phyloP scores from a whole-genome alignment of 2,797 vertebrate species.

The Ammospiza maritima region DNA sequence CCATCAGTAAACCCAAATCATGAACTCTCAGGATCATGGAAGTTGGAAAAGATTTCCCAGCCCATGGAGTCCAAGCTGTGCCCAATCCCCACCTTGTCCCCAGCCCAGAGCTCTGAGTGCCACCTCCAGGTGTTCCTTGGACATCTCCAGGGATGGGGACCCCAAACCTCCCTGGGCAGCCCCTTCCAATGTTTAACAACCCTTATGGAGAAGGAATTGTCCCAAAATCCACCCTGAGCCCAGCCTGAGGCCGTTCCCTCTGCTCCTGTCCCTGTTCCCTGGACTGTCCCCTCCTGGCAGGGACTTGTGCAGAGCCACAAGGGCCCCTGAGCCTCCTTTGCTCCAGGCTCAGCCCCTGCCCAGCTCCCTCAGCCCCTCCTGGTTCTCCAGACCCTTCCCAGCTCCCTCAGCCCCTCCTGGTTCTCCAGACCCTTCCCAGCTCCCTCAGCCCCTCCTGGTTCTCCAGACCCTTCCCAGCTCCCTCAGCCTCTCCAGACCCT shows the following conservation, averaged over 20 bases:
- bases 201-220: neutral
- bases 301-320: too few species aligned
- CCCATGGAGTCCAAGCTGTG: accelerated
- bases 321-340: too few species aligned
- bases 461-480: too few species aligned
- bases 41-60: neutral
- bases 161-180: neutral
- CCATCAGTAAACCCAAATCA: neutral
- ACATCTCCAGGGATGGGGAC: neutral
- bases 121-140: neutral
- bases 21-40: neutral
- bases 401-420: too few species aligned
- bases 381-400: too few species aligned
- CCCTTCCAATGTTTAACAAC: accelerated
- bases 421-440: too few species aligned
- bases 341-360: too few species aligned
- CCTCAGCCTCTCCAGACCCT: neutral
- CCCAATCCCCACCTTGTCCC: accelerated
- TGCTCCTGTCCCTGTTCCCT: too few species aligned
- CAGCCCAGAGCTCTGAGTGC: neutral
- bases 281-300: too few species aligned
- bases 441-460: too few species aligned
- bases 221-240: accelerated
- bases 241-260: neutral
- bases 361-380: too few species aligned